phyloP scores from a whole-genome alignment of 1,140 invertebrate genomes.

The Scaptomyza pallida region DNA sequence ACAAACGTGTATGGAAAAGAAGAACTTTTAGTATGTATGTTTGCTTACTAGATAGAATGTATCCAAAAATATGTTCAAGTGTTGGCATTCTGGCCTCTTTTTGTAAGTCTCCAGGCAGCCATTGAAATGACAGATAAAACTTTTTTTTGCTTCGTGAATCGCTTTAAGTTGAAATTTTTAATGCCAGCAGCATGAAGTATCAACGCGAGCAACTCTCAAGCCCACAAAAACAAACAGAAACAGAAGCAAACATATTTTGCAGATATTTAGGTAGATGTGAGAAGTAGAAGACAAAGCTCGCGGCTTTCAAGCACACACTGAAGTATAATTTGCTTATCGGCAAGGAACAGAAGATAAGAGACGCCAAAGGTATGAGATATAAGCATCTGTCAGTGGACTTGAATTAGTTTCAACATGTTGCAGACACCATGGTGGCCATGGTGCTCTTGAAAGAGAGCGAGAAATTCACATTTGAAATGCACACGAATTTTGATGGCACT shows the following conservation, averaged over 20 bases:
- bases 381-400: neutral
- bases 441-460: slow-evolving; percentile 13
- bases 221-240: too few relatives aligned
- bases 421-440: too few relatives aligned
- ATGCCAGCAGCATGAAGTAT: slow-evolving; percentile 11
- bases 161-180: slow-evolving; percentile 36
- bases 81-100: neutral
- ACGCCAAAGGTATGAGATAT: too few relatives aligned
- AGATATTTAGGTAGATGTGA: neutral
- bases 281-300: neutral
- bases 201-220: neutral
- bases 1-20: neutral
- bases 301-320: neutral
- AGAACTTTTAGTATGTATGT: neutral
- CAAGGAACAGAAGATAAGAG: neutral
- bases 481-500: slow-evolving; percentile 58
- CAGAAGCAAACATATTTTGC: neutral
- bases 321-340: slow-evolving; percentile 14
- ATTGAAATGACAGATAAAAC: slow-evolving; percentile 57
- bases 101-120: slow-evolving; percentile 38
- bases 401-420: slow-evolving; percentile 29
- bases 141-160: slow-evolving; percentile 17
- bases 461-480: slow-evolving; percentile 44
- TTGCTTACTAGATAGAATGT: too few relatives aligned
- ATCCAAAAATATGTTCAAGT: neutral